Percentiles rank a stretch among this genome's conserved stretches.
These are phyloP conservation scores for Tiaroga cobitis DNA, from an alignment of 2,797 vertebrate genomes.

Conservation along the genomic window DNA sequence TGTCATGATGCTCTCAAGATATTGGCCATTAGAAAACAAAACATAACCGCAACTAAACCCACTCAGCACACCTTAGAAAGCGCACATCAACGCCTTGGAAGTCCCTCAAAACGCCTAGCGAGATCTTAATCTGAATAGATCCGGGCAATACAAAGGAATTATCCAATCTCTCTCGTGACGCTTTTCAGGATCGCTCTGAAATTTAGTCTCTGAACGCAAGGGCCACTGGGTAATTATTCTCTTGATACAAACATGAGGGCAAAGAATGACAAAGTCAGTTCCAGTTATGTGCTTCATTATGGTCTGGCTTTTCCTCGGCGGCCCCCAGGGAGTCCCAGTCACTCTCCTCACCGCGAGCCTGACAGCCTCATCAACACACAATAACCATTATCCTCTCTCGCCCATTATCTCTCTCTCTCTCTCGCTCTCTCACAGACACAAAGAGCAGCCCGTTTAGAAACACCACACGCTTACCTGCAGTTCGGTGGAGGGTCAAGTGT, in stretches of 20 bases:
- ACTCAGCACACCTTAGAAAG: not conserved
- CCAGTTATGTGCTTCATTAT: conserved; percentile 67
- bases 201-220: conserved; percentile 54
- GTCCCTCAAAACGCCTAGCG: not conserved
- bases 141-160: not conserved
- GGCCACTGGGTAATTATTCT: conserved; percentile 59
- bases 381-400: conserved; percentile 72
- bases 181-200: conserved; percentile 24
- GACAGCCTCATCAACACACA: conserved; percentile 68
- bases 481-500: conserved; percentile 98
- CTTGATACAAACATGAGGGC: conserved; percentile 59
- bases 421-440: not conserved
- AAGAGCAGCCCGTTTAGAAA: conserved; percentile 25
- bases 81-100: not conserved
- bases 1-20: not conserved
- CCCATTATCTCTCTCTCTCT: not conserved
- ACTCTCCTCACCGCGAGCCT: conserved; percentile 67
- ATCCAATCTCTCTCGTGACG: not conserved
- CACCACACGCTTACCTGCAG: conserved; percentile 90
- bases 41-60: not conserved
- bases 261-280: conserved; percentile 67
- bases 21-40: not conserved
- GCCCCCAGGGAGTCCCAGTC: conserved; percentile 55
- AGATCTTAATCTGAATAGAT: conserved; percentile 11
- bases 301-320: conserved; percentile 47